Evolutionary conservation across 2,888 invertebrate genomes (phyloP).

Genomic region (Amblyjoppa proteus): DNA sequence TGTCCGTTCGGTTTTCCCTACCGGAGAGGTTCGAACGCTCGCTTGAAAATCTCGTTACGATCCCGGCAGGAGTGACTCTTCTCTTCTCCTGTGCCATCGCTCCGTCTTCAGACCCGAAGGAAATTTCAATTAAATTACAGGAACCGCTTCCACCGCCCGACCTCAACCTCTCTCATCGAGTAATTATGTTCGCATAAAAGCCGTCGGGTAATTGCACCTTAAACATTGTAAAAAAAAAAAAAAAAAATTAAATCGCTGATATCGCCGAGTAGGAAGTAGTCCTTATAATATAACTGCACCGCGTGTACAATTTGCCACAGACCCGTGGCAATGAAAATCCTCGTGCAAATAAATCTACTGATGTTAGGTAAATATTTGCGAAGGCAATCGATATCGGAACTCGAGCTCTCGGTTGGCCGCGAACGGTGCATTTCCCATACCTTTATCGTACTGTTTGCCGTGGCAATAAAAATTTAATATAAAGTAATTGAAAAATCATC

Average conservation of each 20-base stretch:
- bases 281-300: slow-evolving; percentile 18
- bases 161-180: slow-evolving; percentile 37
- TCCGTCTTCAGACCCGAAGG: slow-evolving; percentile 52
- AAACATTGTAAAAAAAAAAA: slow-evolving; percentile 14
- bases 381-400: slow-evolving; percentile 63
- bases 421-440: slow-evolving; percentile 18
- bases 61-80: slow-evolving; percentile 44
- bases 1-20: not conserved
- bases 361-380: slow-evolving; percentile 59
- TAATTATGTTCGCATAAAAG: slow-evolving; percentile 36
- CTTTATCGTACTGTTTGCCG: slow-evolving; percentile 49
- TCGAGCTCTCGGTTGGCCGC: not conserved
- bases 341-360: slow-evolving; percentile 56
- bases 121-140: slow-evolving; percentile 65
- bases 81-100: slow-evolving; percentile 36
- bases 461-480: slow-evolving; percentile 8
- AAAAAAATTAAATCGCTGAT: not conserved
- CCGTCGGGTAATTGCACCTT: not conserved
- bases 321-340: slow-evolving; percentile 52
- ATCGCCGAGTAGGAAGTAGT: slow-evolving; percentile 17
- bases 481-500: slow-evolving; percentile 13
- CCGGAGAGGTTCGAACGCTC: slow-evolving; percentile 8
- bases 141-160: slow-evolving; percentile 33
- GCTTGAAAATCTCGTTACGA: slow-evolving; percentile 41
- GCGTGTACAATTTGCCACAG: not conserved